phyloP scores from a whole-genome alignment of 2,113 vertebrate genomes.

The Nettapus auritus region DNA sequence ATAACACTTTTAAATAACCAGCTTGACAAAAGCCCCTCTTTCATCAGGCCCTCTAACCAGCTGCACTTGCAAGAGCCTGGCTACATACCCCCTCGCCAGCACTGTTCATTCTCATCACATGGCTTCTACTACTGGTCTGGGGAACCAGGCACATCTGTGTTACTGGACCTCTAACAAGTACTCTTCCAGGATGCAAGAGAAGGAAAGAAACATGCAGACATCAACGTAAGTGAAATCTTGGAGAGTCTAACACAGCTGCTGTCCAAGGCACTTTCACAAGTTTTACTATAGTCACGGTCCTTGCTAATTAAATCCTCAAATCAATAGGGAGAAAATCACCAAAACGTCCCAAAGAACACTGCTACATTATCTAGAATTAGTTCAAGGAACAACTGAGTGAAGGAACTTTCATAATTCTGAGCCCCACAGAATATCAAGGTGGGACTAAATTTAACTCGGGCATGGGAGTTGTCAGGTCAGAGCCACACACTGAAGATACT shows the following conservation, averaged over 20 bases:
- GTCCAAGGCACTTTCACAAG: background rate
- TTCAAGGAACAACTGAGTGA: background rate
- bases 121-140: background rate
- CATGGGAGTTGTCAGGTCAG: background rate
- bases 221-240: background rate
- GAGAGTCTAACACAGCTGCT: background rate
- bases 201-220: background rate
- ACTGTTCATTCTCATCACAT: background rate
- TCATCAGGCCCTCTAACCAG: background rate
- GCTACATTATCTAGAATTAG: background rate
- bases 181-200: background rate
- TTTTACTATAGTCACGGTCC: background rate
- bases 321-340: background rate
- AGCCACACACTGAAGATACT: background rate
- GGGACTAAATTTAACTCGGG: background rate
- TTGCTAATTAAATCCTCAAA: background rate
- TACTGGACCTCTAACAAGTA: background rate
- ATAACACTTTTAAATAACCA: background rate
- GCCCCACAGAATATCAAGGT: accelerated
- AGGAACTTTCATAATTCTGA: background rate
- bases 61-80: background rate
- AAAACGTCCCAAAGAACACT: background rate
- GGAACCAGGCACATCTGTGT: background rate
- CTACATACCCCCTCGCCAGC: too few species aligned
- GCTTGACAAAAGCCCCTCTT: background rate